phyloP scores from a whole-genome alignment of 2,797 vertebrate genomes.

The Glossophaga mutica region DNA sequence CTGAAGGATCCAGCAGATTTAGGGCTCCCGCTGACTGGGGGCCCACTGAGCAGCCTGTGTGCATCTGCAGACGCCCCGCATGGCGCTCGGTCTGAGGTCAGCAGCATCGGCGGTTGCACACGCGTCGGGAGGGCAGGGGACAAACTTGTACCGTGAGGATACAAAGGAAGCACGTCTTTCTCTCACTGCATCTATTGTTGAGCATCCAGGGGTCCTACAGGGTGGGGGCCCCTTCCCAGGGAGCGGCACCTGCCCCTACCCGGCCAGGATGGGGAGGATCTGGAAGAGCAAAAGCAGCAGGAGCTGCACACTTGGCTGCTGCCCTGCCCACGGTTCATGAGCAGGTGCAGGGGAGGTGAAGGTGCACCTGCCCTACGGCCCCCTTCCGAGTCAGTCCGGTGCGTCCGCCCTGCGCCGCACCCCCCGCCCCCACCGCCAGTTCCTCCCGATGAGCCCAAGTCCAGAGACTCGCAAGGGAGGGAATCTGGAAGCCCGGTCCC shows the following conservation, averaged over 20 bases:
- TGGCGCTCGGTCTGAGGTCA: fast-evolving
- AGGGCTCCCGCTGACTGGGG: background rate
- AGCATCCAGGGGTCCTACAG: background rate
- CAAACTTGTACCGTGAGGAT: fast-evolving
- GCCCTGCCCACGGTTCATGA: fast-evolving
- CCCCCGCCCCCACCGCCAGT: fast-evolving
- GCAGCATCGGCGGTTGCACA: too few species aligned
- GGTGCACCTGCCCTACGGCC: fast-evolving
- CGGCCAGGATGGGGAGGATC: background rate
- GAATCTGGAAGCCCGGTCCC: background rate
- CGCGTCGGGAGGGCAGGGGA: fast-evolving
- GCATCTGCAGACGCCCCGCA: fast-evolving
- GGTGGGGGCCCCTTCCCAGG: fast-evolving
- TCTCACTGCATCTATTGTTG: background rate
- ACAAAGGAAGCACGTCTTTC: background rate
- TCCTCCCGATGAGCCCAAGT: background rate
- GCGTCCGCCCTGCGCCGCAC: fast-evolving
- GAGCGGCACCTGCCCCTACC: too few species aligned
- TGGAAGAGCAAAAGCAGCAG: fast-evolving
- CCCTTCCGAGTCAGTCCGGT: fast-evolving
- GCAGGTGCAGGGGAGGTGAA: fast-evolving
- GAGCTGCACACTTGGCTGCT: too few species aligned
- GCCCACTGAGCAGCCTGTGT: fast-evolving
- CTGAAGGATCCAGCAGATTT: background rate
- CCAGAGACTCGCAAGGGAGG: background rate